phyloP scores from a whole-genome alignment of 2,113 vertebrate species.

The Actinemys pallida region DNA sequence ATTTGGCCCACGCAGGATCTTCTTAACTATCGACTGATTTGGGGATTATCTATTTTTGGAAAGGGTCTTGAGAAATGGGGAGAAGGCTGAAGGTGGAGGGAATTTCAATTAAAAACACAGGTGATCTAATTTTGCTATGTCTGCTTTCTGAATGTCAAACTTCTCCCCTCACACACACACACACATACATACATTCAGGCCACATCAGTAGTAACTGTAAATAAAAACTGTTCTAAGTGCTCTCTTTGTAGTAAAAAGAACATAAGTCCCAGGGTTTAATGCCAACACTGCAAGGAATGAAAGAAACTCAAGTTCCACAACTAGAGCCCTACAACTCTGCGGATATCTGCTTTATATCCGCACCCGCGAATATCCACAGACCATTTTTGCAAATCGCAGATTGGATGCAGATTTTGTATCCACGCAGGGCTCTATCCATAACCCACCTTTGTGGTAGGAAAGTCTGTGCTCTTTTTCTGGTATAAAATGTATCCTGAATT shows the following conservation, averaged over 20 bases:
- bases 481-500: slow-evolving; percentile 49
- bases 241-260: slow-evolving; percentile 68
- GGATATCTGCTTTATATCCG: too few relatives aligned
- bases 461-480: background rate
- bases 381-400: too few relatives aligned
- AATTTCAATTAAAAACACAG: slow-evolving; percentile 52
- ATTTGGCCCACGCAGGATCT: background rate
- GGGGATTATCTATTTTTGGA: background rate
- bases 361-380: too few relatives aligned
- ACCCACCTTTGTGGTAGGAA: slow-evolving; percentile 56
- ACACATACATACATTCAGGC: slow-evolving; percentile 24
- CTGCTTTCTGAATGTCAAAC: slow-evolving; percentile 70
- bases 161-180: slow-evolving; percentile 40
- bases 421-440: too few relatives aligned
- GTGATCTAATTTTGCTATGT: slow-evolving; percentile 58
- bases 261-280: slow-evolving; percentile 69
- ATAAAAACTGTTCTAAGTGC: slow-evolving; percentile 57
- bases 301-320: slow-evolving; percentile 63
- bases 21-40: background rate
- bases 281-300: slow-evolving; percentile 72
- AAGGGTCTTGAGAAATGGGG: background rate
- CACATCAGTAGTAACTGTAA: slow-evolving; percentile 33
- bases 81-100: background rate
- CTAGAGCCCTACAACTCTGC: too few relatives aligned
- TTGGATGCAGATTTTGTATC: too few relatives aligned